phyloP scores from a whole-genome alignment of 2,888 invertebrate species.

The Steinernema carpocapsae region DNA sequence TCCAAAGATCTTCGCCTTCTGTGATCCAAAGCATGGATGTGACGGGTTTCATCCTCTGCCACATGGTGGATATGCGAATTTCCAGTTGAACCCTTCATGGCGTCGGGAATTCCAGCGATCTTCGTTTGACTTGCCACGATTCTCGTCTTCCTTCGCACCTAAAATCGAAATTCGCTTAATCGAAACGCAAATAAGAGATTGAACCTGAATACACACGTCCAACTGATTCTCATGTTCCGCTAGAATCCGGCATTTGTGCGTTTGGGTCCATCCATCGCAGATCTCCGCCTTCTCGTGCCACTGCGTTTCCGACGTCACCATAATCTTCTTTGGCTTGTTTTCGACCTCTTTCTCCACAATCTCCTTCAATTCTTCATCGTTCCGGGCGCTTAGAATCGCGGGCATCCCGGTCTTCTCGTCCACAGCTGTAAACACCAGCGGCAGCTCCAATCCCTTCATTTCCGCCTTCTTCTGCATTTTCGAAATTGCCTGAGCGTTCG shows the following conservation, averaged over 20 bases:
- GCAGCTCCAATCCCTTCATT: slow-evolving; percentile 52
- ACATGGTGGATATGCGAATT: too few relatives aligned
- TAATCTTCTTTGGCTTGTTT: background rate
- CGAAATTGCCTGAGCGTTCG: slow-evolving; percentile 59
- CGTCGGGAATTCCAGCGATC: background rate
- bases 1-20: too few relatives aligned
- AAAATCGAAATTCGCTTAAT: too few relatives aligned
- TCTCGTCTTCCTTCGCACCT: background rate
- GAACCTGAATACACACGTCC: background rate
- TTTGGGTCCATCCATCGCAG: background rate
- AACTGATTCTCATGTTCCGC: background rate
- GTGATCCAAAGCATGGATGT: background rate
- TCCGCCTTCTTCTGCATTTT: slow-evolving; percentile 61
- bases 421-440: slow-evolving; percentile 61
- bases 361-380: background rate
- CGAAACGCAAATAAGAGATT: too few relatives aligned
- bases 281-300: background rate
- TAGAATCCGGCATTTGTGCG: background rate
- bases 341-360: background rate
- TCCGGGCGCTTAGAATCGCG: slow-evolving; percentile 36
- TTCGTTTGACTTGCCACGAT: background rate
- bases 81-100: too few relatives aligned
- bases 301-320: background rate
- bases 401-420: slow-evolving; percentile 60
- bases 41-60: background rate